These are phyloP conservation scores for Heterodera filipjevi DNA, from an alignment of 2,888 invertebrate species.

Conservation along the genomic window DNA sequence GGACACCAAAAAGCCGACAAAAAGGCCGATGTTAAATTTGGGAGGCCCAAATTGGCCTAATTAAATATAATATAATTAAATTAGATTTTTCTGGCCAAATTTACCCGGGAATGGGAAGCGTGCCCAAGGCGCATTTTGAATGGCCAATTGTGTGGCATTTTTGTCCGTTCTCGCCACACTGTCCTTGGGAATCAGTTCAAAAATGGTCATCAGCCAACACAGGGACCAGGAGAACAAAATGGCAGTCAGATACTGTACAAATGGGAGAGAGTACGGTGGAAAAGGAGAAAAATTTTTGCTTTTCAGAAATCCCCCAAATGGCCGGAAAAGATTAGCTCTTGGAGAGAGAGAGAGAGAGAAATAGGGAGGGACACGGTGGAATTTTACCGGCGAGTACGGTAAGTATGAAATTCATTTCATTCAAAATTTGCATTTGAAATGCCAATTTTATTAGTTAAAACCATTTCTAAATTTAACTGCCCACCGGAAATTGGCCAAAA, in stretches of 20 bases:
- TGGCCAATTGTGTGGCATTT: conserved; percentile 50
- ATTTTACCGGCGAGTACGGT: no score
- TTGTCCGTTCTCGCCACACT: conserved; percentile 62
- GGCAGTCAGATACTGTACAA: conserved; percentile 59
- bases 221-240: conserved; percentile 61
- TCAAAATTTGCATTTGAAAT: no score
- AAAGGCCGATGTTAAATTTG: conserved; percentile 54
- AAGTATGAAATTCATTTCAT: no score
- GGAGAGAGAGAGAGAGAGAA: no score
- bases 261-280: no score
- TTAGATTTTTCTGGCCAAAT: background rate
- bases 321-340: no score
- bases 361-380: no score
- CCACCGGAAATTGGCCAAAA: conserved; percentile 63
- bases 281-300: no score
- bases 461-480: background rate
- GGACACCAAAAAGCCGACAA: conserved; percentile 58
- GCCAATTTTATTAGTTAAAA: no score
- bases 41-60: conserved; percentile 60
- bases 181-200: conserved; percentile 49
- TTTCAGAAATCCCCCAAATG: no score
- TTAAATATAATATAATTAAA: conserved; percentile 12
- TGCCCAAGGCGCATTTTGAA: conserved; percentile 54
- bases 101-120: conserved; percentile 57
- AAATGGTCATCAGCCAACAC: conserved; percentile 58